Evolutionary conservation across 53 echinoderm and acorn worm genomes (phyloP).

Genomic region (Patiria pectinifera): DNA sequence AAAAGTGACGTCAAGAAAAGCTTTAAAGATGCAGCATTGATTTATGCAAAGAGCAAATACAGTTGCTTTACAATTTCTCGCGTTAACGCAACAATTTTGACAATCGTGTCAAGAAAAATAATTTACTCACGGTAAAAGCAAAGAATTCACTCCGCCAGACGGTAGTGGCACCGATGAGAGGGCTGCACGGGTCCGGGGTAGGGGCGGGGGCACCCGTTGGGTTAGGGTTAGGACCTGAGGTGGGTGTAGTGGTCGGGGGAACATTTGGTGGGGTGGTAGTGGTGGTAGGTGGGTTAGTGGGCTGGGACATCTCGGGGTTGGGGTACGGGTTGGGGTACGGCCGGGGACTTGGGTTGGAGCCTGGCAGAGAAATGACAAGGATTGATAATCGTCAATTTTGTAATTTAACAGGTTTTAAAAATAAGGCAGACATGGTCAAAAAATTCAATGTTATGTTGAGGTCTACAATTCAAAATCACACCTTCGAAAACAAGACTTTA

Average conservation of each 20-base stretch:
- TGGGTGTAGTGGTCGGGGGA: background rate
- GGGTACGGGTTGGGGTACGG: constrained; percentile 44
- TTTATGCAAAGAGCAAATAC: background rate
- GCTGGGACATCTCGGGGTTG: constrained; percentile 35
- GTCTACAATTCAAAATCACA: no score
- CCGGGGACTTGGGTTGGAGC: constrained; percentile 22
- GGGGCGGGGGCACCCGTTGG: background rate
- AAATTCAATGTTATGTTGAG: no score
- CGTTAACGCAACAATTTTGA: no score
- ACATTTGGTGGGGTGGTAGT: background rate
- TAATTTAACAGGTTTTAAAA: no score
- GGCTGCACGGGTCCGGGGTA: constrained; percentile 14
- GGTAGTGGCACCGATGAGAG: constrained; percentile 45
- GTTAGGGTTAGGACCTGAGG: constrained; percentile 30
- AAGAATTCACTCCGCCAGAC: constrained; percentile 57
- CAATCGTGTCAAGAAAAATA: background rate
- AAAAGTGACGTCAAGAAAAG: no score
- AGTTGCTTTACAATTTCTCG: no score
- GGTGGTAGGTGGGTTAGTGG: constrained; percentile 41
- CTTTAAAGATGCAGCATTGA: no score
- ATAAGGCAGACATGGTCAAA: no score
- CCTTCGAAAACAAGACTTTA: no score
- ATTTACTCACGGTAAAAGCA: constrained; percentile 65
- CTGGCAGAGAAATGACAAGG: constrained; percentile 7
- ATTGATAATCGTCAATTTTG: background rate